Conservation (phyloP, 2,797 vertebrate genomes). For the Sebastes diaconus region DNA sequence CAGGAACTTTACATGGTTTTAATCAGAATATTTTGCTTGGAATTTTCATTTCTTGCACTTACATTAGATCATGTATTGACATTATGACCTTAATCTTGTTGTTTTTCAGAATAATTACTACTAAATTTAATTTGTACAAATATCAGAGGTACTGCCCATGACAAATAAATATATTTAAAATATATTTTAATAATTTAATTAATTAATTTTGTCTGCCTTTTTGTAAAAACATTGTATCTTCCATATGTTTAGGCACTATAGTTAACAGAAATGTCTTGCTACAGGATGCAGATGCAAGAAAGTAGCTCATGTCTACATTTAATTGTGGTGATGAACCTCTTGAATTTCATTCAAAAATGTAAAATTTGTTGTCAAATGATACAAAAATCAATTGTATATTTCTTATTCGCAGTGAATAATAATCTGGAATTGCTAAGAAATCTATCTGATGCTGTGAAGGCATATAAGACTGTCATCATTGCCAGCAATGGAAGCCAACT, state of each 20-base stretch:
- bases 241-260: not conserved
- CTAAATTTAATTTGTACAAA: not conserved
- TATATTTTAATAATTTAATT: not conserved
- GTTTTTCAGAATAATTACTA: not conserved
- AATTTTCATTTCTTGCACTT: not conserved
- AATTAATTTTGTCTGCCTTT: not conserved
- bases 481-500: not conserved
- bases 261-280: not conserved
- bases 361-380: not conserved
- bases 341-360: not conserved
- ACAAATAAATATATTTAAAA: not conserved
- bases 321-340: not conserved
- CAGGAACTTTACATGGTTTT: not conserved
- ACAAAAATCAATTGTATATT: not conserved
- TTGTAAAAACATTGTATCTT: not conserved
- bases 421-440: not conserved
- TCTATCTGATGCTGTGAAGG: not conserved
- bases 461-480: not conserved
- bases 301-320: not conserved
- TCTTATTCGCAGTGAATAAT: not conserved
- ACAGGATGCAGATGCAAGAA: not conserved
- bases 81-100: not conserved
- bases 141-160: not conserved
- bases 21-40: not conserved
- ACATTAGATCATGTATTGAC: not conserved